Conservation (phyloP, 2,797 vertebrate species). For the Artibeus lituratus region DNA sequence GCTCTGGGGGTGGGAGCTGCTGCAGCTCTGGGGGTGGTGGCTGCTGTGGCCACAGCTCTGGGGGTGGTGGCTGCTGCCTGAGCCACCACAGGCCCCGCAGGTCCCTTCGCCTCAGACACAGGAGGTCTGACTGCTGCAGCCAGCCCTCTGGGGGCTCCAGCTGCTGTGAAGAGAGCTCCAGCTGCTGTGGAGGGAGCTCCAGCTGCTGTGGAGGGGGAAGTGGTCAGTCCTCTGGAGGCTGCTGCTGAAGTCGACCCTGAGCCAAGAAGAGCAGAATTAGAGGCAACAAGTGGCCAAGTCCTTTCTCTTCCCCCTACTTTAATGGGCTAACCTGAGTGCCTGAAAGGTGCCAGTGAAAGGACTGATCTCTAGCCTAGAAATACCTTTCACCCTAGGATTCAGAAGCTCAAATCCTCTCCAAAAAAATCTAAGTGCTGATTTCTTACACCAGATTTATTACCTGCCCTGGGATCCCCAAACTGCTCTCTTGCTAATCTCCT, state of each 20-base stretch:
- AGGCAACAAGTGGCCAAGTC: no score
- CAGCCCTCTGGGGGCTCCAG: neutral
- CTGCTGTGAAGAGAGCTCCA: neutral
- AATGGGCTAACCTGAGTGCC: neutral
- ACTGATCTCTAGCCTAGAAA: neutral
- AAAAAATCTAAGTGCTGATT: neutral
- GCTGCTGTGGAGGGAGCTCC: neutral
- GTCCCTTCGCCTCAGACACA: neutral
- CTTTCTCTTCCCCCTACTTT: neutral
- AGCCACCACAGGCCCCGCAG: neutral
- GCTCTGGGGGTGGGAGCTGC: neutral
- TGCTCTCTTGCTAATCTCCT: neutral
- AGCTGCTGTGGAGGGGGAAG: neutral
- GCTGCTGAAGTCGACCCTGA: constrained; percentile 2
- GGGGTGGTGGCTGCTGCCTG: neutral
- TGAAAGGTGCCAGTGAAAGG: neutral
- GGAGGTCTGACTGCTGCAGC: neutral
- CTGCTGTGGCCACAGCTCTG: neutral
- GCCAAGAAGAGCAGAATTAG: neutral
- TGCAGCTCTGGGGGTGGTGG: neutral
- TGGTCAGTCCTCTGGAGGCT: constrained; percentile 28
- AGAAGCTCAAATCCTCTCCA: neutral
- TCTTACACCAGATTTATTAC: neutral
- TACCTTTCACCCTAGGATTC: neutral
- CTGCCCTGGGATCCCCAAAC: neutral